Percentiles rank a stretch among this genome's conserved stretches.
phyloP scores from a whole-genome alignment of 2,797 vertebrate genomes.

The Notolepis coatsorum region DNA sequence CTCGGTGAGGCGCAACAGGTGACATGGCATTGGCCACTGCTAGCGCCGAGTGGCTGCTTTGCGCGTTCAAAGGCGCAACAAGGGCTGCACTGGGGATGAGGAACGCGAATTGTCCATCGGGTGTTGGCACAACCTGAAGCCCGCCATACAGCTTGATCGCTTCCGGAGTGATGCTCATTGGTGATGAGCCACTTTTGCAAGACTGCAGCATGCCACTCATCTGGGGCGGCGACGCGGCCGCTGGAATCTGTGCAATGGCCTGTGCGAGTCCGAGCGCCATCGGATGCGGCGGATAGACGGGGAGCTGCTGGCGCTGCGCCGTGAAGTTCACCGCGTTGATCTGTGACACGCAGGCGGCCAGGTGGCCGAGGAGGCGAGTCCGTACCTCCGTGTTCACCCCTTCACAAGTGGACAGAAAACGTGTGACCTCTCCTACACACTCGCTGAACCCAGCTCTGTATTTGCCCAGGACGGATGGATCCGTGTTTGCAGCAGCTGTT shows the following conservation, averaged over 20 bases:
- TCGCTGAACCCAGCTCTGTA: slow-evolving; percentile 94
- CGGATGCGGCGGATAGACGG: slow-evolving; percentile 67
- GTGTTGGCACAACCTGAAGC: slow-evolving; percentile 90
- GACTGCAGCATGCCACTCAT: slow-evolving; percentile 71
- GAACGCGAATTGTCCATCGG: slow-evolving; percentile 92
- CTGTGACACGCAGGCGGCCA: slow-evolving; percentile 92
- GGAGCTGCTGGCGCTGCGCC: slow-evolving; percentile 69
- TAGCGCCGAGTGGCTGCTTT: slow-evolving; percentile 60
- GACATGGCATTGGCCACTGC: slow-evolving; percentile 76
- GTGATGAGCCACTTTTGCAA: slow-evolving; percentile 74
- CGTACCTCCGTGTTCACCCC: slow-evolving; percentile 91
- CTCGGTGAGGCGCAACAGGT: slow-evolving; percentile 74
- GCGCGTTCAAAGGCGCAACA: slow-evolving; percentile 72
- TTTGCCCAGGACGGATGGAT: slow-evolving; percentile 89
- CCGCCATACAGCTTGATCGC: slow-evolving; percentile 84
- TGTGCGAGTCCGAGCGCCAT: slow-evolving; percentile 64
- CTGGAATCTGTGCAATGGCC: slow-evolving; percentile 61
- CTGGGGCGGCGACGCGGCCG: slow-evolving; percentile 56
- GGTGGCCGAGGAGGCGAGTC: slow-evolving; percentile 90
- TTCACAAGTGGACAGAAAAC: slow-evolving; percentile 93
- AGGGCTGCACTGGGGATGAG: slow-evolving; percentile 90
- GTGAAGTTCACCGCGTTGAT: slow-evolving; percentile 87
- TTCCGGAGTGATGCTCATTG: slow-evolving; percentile 65
- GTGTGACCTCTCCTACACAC: slow-evolving; percentile 93
- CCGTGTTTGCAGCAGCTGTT: slow-evolving; percentile 87